Evolutionary conservation across 2,888 invertebrate species (phyloP).

Genomic region (Cyclophora albipunctata): DNA sequence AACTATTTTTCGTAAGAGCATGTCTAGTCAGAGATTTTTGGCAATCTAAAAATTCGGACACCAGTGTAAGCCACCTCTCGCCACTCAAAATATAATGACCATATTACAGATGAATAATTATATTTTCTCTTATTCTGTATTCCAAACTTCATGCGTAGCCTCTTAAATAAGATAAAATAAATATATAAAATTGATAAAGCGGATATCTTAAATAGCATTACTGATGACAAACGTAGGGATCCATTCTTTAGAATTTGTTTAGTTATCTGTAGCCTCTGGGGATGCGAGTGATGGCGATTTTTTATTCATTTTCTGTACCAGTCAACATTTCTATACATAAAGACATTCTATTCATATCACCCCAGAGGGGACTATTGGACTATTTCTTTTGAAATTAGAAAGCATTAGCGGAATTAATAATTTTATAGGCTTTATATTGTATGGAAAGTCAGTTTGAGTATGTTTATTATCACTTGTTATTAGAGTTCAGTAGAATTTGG

Average conservation of each 20-base stretch:
- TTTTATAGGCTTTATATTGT: neutral
- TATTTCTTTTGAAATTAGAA: slow-evolving; percentile 15
- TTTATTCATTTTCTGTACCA: slow-evolving; percentile 10
- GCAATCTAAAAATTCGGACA: too few relatives aligned
- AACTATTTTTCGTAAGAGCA: too few relatives aligned
- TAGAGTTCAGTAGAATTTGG: neutral
- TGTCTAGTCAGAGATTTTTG: too few relatives aligned
- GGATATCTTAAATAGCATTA: too few relatives aligned
- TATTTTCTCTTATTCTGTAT: too few relatives aligned
- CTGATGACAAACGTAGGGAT: slow-evolving; percentile 45
- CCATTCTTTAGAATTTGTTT: slow-evolving; percentile 56
- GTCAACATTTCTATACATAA: slow-evolving; percentile 7
- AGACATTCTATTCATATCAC: slow-evolving; percentile 19
- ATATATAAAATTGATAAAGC: too few relatives aligned
- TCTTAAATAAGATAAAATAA: too few relatives aligned
- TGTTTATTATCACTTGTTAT: too few relatives aligned
- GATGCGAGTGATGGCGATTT: slow-evolving; percentile 35
- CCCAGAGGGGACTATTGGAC: slow-evolving; percentile 15
- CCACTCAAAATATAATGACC: too few relatives aligned
- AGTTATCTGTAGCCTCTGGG: slow-evolving; percentile 37
- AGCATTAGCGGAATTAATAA: slow-evolving; percentile 11
- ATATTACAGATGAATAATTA: too few relatives aligned
- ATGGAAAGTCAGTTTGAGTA: neutral
- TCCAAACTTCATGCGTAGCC: too few relatives aligned
- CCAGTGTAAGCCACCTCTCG: too few relatives aligned